These are phyloP conservation scores for Tyrannus savana DNA, from an alignment of 2,113 vertebrate genomes.

Conservation along the genomic window DNA sequence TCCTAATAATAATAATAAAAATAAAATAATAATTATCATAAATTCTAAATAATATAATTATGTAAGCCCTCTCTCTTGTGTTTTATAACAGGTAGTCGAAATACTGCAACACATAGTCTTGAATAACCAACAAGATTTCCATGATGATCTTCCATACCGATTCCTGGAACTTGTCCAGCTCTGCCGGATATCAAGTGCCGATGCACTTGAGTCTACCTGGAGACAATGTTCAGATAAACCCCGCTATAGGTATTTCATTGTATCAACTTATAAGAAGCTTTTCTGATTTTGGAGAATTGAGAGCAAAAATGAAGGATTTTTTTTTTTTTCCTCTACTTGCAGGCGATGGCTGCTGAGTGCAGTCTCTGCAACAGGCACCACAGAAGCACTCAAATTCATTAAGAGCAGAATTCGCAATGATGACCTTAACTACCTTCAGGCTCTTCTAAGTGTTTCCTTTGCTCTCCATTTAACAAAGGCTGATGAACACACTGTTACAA, in stretches of 20 bases:
- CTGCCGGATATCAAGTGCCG: slow-evolving; percentile 38
- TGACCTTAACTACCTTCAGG: slow-evolving; percentile 70
- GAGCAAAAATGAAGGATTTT: not conserved
- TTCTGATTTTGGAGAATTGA: not conserved
- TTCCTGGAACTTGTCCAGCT: slow-evolving; percentile 78
- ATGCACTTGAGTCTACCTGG: slow-evolving; percentile 74
- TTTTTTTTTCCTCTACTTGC: not conserved
- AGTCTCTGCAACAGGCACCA: slow-evolving; percentile 69
- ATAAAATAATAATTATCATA: not conserved
- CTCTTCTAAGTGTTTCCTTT: slow-evolving; percentile 67
- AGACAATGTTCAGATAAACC: slow-evolving; percentile 58
- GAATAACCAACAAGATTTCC: slow-evolving; percentile 73
- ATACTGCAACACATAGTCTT: slow-evolving; percentile 76
- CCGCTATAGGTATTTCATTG: slow-evolving; percentile 34
- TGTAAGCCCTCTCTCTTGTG: not conserved
- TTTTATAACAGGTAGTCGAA: slow-evolving; percentile 73
- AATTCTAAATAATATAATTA: not conserved
- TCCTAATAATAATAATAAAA: not conserved
- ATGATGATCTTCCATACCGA: slow-evolving; percentile 68
- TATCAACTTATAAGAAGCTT: not conserved
- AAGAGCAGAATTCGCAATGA: slow-evolving; percentile 68
- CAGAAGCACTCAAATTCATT: slow-evolving; percentile 78
- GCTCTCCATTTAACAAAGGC: slow-evolving; percentile 72
- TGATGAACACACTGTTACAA: slow-evolving; percentile 61
- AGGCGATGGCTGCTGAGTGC: slow-evolving; percentile 81